Evolutionary conservation across 1,140 invertebrate species (phyloP), one percentile per base, ranked within the genome.

Genomic region (Rhizoglyphus robini): DNA sequence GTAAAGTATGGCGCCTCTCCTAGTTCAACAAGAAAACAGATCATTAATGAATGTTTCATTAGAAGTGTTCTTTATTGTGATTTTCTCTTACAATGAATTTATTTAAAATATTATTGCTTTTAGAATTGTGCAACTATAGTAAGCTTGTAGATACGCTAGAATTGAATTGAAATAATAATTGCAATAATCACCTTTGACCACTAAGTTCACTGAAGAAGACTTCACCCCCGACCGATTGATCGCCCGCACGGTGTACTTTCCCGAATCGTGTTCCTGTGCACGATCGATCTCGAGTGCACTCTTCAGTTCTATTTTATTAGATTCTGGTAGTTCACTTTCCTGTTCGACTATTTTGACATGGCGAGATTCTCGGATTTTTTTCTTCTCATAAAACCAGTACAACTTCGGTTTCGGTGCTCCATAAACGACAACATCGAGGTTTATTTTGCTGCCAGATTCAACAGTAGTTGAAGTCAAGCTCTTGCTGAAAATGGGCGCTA

Each of bases 191-290:
- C 70, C 72, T 27, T 84, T 79, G 71, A 86, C 82, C 66, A 83
- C 79, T 61, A 90, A 77, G 73, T 85, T 85, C 23, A 84, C 85
- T 46, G 84, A 84, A 30, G 86, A 86, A 25, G 84, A 85, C n/a
- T 84, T 85, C 65, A 86, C 83, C 36, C 88, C 88, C 67, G 83
- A 83, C 15, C 80, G 74, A 76, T 90, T 91, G 30, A 82, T 81
- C 5, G 87, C 86, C 73, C 81, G 82, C 73, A 86, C 88, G 11
- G 85, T 84, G 76, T 90, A 89, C 67, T 86, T 82, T 29, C 86
- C 88, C 66, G 82, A 81, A 76, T 90, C 86, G 69, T 84, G 80
- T 48, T 82, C 78, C 47, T 78, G 81, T 80, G 61, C 82, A 80
- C 71, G 49, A 8, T 70, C 84, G 80, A 38, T 78, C 73, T 34